Percentiles rank a stretch among this genome's conserved stretches.
Evolutionary conservation across 2,113 vertebrate species (phyloP).

Genomic region (Agelaius tricolor): DNA sequence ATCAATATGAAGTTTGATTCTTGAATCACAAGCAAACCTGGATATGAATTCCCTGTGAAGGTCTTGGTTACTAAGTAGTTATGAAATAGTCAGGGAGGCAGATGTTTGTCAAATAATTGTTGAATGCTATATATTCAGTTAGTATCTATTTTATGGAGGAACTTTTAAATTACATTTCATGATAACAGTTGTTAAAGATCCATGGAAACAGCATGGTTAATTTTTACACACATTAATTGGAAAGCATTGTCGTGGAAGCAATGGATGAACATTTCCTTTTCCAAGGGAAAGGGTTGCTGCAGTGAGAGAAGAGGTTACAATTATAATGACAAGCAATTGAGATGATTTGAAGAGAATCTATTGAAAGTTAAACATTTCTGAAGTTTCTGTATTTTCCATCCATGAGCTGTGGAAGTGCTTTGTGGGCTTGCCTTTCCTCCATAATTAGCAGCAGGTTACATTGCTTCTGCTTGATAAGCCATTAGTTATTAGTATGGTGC

Average conservation of each 20-base stretch:
- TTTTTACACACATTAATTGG: not conserved
- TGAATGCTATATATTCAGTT: not conserved
- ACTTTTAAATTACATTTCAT: not conserved
- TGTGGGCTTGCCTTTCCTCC: not conserved
- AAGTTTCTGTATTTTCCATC: not conserved
- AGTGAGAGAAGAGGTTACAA: not conserved
- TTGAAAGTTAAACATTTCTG: not conserved
- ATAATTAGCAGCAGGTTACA: not conserved
- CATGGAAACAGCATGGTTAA: not conserved
- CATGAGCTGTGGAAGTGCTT: not conserved
- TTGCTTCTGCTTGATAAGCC: slow-evolving; percentile 36
- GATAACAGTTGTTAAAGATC: not conserved
- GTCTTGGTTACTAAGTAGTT: not conserved
- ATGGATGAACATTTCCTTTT: not conserved
- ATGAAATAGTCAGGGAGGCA: not conserved
- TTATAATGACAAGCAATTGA: slow-evolving; percentile 3
- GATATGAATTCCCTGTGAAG: not conserved
- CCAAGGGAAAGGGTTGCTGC: not conserved
- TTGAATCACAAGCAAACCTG: not conserved
- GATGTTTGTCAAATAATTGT: not conserved
- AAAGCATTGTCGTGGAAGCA: not conserved
- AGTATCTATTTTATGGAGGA: not conserved
- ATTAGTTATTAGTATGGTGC: not conserved
- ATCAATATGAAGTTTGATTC: not conserved
- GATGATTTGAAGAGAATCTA: not conserved